Evolutionary conservation across 2,888 invertebrate genomes (phyloP), one percentile per base, ranked within the genome.

Genomic region (Mallateleia sp.): DNA sequence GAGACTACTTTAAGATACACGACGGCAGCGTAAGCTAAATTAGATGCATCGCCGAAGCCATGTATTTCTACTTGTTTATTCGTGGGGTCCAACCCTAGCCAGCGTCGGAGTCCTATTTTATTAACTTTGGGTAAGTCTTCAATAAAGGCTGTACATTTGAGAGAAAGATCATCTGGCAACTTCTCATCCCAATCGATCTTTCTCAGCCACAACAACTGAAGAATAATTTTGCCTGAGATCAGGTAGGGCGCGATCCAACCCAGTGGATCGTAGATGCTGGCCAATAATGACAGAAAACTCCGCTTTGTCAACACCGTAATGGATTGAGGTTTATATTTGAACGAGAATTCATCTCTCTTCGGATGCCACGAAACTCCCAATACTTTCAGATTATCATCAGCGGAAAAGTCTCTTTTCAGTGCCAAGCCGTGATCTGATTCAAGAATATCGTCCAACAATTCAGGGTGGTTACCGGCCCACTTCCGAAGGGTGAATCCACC

Each of bases 401-500:
- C 20, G 2, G 38, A n/a, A 2, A 52, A 38, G 1, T 22, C 22
- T n/a, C 54, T 52, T 1, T 54, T 38, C 1, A 69, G 0, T 0
- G 52, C 69, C 1, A 34, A 22, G 22, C 69, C 54, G 54, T 69
- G 69, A 34, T 69, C 54, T 22, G 1, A 9, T 2, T 14, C 32
- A 8, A 22, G 34, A n/a, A 69, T 47, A 32, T 50, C 47, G 3
- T 1, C 3, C 7, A 66, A 24, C 11, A 66, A 18, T 7, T 28
- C 50, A 9, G 8, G 1, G 1, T 2, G 18, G 11, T 66, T 66
- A 14, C 66, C 50, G 9, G 50, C 50, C 66, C 66, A 66, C 18
- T 66, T 66, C 11, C 66, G 11, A 3, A 66, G 20, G 5, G 66
- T 66, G 20, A 66, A 66, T 3, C 66, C 66, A 66, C 50, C 66